Base-by-base conservation (phyloP, 2,888 invertebrate species). In the Penaeus monodon region DNA sequence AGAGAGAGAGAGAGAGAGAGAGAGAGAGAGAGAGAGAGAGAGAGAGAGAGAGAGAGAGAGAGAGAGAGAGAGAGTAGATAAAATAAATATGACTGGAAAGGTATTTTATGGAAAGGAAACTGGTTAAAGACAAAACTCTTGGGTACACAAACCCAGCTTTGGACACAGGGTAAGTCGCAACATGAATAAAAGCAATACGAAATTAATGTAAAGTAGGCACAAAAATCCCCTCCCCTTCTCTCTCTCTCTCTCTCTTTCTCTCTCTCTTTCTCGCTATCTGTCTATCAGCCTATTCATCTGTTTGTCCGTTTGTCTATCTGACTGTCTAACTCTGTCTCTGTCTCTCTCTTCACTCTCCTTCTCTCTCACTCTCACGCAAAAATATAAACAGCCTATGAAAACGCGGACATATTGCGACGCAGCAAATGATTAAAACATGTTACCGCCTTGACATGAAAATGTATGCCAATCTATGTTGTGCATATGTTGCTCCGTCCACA, bases 1-100 rank as follows among this genome's bases (percentile, higher is more conserved):
- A 44, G 44, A 10, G 10, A 10, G 70, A 70, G 70, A n/a, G 70
- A 70, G n/a, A n/a, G 70, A 70, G 70, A 70, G 70, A 70, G 70
- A 70, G 70, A 57, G 14, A 57, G 17, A 17, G 17, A 14, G 17
- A 57, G 14, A 1, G 14, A 14, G 44, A 10, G 44, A 44, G 44
- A 44, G 44, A 44, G 10, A 8, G 49, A 8, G 10, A 10, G 10
- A 1, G 10, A 14, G 10, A 10, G 10, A 49, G 70, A 70, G 70
- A n/a, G 70, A 70, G n/a, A n/a, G 70, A 70, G 70, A 70, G 70
- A 70, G 70, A 70, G 70, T 17, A 29, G 70, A 44, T 0, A 10
- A 0, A 44, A 44, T 44, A 44, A 44, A 10, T 6, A 3, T 44
- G 44, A 44, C 10, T 44, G 44, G 10, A 10, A 44, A 44, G 44